A percentile compares a stretch with the other conserved stretches of the same genome.
phyloP scores from a whole-genome alignment of 2,797 vertebrate species.

The Sphenopsis melanotis region DNA sequence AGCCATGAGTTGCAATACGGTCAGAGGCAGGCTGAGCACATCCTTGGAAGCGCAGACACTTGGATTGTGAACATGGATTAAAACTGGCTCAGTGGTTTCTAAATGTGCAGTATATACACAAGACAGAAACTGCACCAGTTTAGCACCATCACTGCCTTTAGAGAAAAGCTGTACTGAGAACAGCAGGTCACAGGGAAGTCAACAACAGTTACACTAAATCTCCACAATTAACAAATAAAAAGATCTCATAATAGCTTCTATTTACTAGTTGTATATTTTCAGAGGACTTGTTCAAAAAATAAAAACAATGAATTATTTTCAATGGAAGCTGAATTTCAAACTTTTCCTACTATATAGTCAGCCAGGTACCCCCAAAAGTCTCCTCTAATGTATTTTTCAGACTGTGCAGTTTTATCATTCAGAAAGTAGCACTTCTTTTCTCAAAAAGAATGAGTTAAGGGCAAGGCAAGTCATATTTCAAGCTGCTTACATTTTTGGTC shows the following conservation, averaged over 20 bases:
- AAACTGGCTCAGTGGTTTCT: neutral
- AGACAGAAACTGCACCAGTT: neutral
- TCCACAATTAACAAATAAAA: neutral
- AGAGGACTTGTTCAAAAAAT: neutral
- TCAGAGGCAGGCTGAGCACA: neutral
- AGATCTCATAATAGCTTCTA: neutral
- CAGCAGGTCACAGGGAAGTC: neutral
- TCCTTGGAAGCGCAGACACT: neutral
- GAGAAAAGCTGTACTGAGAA: neutral
- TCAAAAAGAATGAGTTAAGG: neutral
- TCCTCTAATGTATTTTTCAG: neutral
- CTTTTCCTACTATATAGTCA: neutral
- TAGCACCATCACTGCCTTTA: neutral
- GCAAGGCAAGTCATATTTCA: neutral
- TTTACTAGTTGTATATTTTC: neutral
- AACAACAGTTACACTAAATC: neutral
- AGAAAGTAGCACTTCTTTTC: neutral
- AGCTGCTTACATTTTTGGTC: neutral
- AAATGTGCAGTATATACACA: accelerated
- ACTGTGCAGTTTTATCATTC: neutral
- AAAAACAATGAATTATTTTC: neutral
- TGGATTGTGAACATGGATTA: neutral
- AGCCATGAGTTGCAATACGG: neutral
- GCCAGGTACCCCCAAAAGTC: neutral
- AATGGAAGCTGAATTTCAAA: neutral